Percentiles rank a stretch among this genome's conserved stretches.
Conservation (phyloP, 2,113 vertebrate species). For the Globicephala melas region DNA sequence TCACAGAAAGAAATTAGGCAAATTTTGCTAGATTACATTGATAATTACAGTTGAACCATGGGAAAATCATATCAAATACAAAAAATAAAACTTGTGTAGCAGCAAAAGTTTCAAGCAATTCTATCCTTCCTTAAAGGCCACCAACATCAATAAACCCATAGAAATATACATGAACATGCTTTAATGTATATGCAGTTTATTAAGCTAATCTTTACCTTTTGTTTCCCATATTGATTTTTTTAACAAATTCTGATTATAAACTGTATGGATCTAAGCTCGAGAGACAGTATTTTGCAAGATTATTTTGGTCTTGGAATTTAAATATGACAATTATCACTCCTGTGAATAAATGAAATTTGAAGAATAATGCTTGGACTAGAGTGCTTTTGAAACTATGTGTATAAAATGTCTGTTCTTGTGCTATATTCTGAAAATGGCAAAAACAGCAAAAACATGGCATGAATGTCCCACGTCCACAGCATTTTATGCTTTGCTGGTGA, state of each 20-base stretch:
- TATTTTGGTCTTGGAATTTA: slow-evolving; percentile 23
- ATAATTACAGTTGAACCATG: neutral
- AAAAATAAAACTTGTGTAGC: neutral
- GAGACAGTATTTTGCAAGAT: neutral
- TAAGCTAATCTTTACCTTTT: neutral
- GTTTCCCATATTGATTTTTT: neutral
- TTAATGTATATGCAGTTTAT: neutral
- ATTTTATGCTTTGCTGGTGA: neutral
- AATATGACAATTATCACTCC: neutral
- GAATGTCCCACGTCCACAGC: neutral
- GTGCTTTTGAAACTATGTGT: neutral
- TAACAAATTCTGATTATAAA: neutral
- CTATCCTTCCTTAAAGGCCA: neutral
- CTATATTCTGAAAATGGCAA: neutral
- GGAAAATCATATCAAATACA: neutral
- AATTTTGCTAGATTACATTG: neutral
- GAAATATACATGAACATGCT: neutral
- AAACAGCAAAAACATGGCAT: neutral
- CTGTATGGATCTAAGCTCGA: neutral
- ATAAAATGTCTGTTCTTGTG: neutral
- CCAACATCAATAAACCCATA: neutral
- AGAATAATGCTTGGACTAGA: neutral
- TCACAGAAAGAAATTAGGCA: slow-evolving; percentile 4
- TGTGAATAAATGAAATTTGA: neutral
- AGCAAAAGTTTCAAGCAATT: neutral